Conservation (phyloP, 1,140 invertebrate genomes). For the Mercenaria mercenaria region DNA sequence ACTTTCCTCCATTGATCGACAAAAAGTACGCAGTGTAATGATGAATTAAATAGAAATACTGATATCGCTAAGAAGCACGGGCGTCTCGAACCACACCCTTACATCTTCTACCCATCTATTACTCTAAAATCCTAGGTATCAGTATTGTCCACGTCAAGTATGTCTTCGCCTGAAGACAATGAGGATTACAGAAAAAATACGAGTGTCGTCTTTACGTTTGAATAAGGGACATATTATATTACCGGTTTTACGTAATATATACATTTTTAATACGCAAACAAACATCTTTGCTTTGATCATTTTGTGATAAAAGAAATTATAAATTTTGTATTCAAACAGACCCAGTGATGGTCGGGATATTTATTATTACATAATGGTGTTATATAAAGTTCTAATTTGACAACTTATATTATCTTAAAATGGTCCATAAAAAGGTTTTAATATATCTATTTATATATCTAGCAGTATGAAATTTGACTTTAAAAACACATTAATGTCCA, state of each 20-base stretch:
- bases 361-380: too few species aligned
- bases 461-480: too few species aligned
- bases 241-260: background rate
- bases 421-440: too few species aligned
- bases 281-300: background rate
- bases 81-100: background rate
- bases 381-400: too few species aligned
- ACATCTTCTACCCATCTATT: background rate
- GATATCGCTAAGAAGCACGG: background rate
- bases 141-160: background rate
- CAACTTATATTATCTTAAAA: too few species aligned
- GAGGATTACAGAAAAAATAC: conserved; percentile 1
- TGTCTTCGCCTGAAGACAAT: background rate
- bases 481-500: too few species aligned
- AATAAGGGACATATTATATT: background rate
- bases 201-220: background rate
- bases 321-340: background rate
- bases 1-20: too few species aligned
- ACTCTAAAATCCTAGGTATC: background rate
- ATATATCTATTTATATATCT: too few species aligned
- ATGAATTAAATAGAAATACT: too few species aligned
- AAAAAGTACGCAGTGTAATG: too few species aligned
- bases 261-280: background rate
- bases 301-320: background rate
- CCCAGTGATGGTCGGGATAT: background rate